Conservation (phyloP, 2,888 invertebrate genomes). For the Rotaria macrura region DNA sequence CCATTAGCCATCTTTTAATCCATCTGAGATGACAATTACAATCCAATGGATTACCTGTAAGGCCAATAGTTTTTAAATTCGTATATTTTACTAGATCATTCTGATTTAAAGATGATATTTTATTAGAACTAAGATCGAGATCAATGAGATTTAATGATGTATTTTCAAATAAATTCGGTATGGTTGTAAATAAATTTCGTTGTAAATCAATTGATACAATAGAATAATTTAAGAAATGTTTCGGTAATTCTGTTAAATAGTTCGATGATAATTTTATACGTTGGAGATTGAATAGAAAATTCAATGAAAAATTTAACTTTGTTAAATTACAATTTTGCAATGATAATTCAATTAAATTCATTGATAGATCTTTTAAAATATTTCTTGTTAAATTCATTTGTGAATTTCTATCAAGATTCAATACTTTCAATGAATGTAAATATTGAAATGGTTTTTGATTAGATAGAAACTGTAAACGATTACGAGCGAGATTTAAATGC, state of each 20-base stretch:
- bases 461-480: not conserved
- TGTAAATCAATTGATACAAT: conserved; percentile 20
- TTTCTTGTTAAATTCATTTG: not conserved
- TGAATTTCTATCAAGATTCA: conserved; percentile 27
- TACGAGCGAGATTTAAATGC: conserved; percentile 27
- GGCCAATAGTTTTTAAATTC: conserved; percentile 3
- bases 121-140: conserved; percentile 20
- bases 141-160: not conserved
- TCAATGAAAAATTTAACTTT: not conserved
- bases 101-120: conserved; percentile 23
- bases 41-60: conserved; percentile 26
- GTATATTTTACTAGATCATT: conserved; percentile 16
- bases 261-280: conserved; percentile 24
- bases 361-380: not conserved
- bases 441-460: not conserved
- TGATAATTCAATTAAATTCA: not conserved
- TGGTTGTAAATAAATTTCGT: not conserved
- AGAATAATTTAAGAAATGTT: conserved; percentile 1
- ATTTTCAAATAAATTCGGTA: conserved; percentile 19
- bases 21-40: not conserved
- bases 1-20: conserved; percentile 4
- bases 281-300: conserved; percentile 24
- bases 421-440: not conserved
- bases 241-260: conserved; percentile 2
- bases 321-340: conserved; percentile 13